Conservation (phyloP, 2,888 invertebrate species). For the Tetrapedia diversipes region DNA sequence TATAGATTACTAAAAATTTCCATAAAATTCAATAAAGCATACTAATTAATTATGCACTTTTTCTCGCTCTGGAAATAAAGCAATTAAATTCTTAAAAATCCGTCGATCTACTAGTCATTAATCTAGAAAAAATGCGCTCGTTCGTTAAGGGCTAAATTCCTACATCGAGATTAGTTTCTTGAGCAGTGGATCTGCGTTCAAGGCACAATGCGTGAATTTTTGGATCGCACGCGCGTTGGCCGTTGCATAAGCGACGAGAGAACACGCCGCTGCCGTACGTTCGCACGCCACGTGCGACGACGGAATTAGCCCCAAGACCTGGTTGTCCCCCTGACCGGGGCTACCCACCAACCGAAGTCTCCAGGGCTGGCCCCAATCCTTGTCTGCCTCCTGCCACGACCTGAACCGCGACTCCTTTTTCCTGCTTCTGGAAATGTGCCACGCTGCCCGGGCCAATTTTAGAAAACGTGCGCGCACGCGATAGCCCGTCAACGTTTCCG, state of each 20-base stretch:
- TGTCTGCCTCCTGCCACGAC: conserved; percentile 13
- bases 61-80: too few species aligned
- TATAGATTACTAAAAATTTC: too few species aligned
- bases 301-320: conserved; percentile 75
- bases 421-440: conserved; percentile 51
- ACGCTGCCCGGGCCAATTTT: conserved; percentile 61
- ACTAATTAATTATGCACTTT: too few species aligned
- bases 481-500: not conserved
- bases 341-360: conserved; percentile 19
- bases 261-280: conserved; percentile 53
- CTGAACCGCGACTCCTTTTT: conserved; percentile 11
- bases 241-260: conserved; percentile 71
- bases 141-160: too few species aligned
- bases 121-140: too few species aligned
- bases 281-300: conserved; percentile 76
- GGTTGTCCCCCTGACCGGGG: conserved; percentile 37
- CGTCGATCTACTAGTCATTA: too few species aligned
- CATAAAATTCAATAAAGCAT: too few species aligned
- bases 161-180: not conserved
- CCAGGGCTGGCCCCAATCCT: conserved; percentile 13
- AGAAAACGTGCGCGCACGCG: conserved; percentile 53
- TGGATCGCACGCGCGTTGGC: conserved; percentile 50
- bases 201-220: conserved; percentile 60
- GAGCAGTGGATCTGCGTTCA: conserved; percentile 7
- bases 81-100: too few species aligned